phyloP scores from a whole-genome alignment of 2,113 vertebrate genomes.

The Chaetorhynchus papuensis region DNA sequence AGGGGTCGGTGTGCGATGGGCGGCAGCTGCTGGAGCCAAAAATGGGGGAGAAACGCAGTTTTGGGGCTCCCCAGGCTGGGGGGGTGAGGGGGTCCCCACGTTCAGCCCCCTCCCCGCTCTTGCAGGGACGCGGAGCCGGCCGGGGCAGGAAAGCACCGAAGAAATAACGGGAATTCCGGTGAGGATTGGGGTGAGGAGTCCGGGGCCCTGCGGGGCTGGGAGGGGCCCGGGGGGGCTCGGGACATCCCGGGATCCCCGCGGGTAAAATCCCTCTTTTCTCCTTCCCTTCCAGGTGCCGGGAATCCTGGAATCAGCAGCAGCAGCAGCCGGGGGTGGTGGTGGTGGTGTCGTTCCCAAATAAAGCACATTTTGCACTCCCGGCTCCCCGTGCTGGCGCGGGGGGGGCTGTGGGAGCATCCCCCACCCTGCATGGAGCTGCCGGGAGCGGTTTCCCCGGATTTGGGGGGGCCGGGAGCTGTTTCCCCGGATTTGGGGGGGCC shows the following conservation, averaged over 20 bases:
- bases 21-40: accelerated
- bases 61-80: neutral
- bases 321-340: neutral
- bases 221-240: accelerated
- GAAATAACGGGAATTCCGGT: neutral
- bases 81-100: accelerated
- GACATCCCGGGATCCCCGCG: accelerated
- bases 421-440: neutral
- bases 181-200: accelerated
- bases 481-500: too few relatives aligned
- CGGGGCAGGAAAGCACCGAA: neutral
- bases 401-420: neutral
- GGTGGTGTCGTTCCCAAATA: neutral
- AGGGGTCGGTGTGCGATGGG: neutral
- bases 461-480: neutral
- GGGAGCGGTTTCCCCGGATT: neutral
- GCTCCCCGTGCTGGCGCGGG: neutral
- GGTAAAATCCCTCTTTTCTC: neutral
- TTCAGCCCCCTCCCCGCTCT: accelerated
- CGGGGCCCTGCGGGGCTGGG: accelerated
- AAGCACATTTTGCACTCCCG: neutral
- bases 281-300: neutral
- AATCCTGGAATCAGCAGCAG: neutral
- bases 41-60: accelerated
- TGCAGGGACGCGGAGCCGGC: neutral